phyloP scores from a whole-genome alignment of 2,888 invertebrate species.

The Drosophila atripex region DNA sequence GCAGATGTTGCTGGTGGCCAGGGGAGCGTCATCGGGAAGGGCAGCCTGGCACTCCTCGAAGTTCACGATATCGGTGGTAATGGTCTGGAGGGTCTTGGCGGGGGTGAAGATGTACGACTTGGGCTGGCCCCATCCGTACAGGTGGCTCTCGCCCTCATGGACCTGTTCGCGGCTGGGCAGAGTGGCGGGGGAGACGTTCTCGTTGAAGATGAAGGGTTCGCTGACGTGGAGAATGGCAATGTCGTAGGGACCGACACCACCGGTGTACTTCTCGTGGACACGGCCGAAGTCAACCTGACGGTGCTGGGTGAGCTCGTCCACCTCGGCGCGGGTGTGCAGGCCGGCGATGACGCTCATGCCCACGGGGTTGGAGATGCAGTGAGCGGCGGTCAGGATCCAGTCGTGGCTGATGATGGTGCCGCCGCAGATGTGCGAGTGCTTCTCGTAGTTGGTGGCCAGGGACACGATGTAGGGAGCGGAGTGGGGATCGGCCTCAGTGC shows the following conservation, averaged over 20 bases:
- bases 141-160: constrained; percentile 74
- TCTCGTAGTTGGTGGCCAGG: constrained; percentile 62
- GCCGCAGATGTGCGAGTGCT: constrained; percentile 83
- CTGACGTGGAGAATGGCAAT: constrained; percentile 84
- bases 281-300: constrained; percentile 73
- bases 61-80: constrained; percentile 73
- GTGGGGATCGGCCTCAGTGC: constrained; percentile 81
- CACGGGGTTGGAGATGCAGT: constrained; percentile 75
- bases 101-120: constrained; percentile 54
- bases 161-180: constrained; percentile 78
- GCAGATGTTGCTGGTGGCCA: constrained; percentile 83
- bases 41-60: constrained; percentile 61
- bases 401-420: constrained; percentile 83
- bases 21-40: constrained; percentile 69
- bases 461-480: constrained; percentile 84
- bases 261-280: constrained; percentile 78
- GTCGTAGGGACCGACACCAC: constrained; percentile 85
- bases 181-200: constrained; percentile 79
- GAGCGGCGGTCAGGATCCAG: constrained; percentile 84
- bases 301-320: constrained; percentile 70
- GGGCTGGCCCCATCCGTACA: constrained; percentile 84
- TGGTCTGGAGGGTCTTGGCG: constrained; percentile 76
- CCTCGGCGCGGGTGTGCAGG: constrained; percentile 77
- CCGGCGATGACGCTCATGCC: constrained; percentile 83
- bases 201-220: constrained; percentile 73